phyloP scores from a whole-genome alignment of 2,797 vertebrate genomes.

The Brachyalestes nurse region DNA sequence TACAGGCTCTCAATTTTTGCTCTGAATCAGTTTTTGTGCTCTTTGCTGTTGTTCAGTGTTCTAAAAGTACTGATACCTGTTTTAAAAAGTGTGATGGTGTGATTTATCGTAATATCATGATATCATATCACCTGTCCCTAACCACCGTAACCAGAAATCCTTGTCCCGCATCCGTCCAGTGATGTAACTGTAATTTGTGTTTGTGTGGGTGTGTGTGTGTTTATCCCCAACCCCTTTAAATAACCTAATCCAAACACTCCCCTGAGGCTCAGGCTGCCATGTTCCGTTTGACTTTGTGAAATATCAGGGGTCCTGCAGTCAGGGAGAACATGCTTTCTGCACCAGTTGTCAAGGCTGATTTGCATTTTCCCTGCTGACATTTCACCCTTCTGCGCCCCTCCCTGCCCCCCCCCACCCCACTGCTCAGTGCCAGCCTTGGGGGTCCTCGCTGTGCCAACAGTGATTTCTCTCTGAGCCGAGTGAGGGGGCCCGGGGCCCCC shows the following conservation, averaged over 20 bases:
- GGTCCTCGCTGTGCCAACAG: constrained; percentile 61
- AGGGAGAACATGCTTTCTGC: constrained; percentile 77
- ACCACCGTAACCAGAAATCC: neutral
- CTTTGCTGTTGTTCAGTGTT: no score
- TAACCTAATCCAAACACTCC: constrained; percentile 68
- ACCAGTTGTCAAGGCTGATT: constrained; percentile 76
- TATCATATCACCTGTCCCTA: neutral
- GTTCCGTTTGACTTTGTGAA: constrained; percentile 81
- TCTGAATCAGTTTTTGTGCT: no score
- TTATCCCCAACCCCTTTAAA: constrained; percentile 70
- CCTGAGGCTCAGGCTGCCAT: constrained; percentile 64
- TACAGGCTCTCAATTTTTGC: no score
- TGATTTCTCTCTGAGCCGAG: constrained; percentile 59
- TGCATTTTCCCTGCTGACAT: constrained; percentile 72
- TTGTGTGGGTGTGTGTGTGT: constrained; percentile 38
- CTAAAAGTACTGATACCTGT: no score
- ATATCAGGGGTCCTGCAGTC: constrained; percentile 79
- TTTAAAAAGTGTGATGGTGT: no score
- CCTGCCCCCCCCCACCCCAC: constrained; percentile 41
- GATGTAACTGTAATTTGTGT: constrained; percentile 25
- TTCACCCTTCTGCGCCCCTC: constrained; percentile 64
- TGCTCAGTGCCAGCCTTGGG: constrained; percentile 57
- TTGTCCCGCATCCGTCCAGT: neutral
- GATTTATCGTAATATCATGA: neutral
- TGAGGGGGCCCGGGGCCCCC: constrained; percentile 64